Evolutionary conservation across 2,888 invertebrate species (phyloP).

Genomic region (Allophyes oxyacanthae): DNA sequence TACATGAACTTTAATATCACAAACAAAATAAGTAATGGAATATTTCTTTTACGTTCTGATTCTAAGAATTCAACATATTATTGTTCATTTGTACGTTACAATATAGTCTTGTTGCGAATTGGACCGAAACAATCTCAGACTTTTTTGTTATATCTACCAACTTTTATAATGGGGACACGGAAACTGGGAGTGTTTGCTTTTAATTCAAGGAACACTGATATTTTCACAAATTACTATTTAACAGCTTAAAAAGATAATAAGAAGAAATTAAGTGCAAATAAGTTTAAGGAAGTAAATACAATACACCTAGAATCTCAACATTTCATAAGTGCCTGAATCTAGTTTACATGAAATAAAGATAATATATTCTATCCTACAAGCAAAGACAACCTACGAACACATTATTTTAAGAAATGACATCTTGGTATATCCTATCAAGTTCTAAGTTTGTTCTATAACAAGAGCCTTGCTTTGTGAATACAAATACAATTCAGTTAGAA

Average conservation of each 20-base stretch:
- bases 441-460: constrained; percentile 7
- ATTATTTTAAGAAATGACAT: neutral
- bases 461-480: constrained; percentile 20
- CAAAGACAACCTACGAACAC: neutral
- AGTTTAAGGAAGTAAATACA: no score
- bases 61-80: constrained; percentile 1
- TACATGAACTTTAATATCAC: neutral
- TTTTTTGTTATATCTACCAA: neutral
- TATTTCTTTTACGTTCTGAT: neutral
- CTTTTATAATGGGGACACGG: constrained; percentile 12
- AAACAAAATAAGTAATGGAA: neutral
- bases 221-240: neutral
- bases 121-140: constrained; percentile 8
- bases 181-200: constrained; percentile 5
- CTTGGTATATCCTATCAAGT: neutral
- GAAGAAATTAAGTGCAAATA: no score
- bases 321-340: no score
- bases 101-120: constrained; percentile 6
- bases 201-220: no score
- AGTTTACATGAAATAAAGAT: no score
- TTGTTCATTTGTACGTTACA: constrained; percentile 12
- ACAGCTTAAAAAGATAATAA: neutral
- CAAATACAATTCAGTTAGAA: constrained; percentile 14
- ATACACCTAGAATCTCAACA: no score
- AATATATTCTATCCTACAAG: no score